Conservation (phyloP, 1,140 invertebrate species). For the Sesamia nonagrioides region DNA sequence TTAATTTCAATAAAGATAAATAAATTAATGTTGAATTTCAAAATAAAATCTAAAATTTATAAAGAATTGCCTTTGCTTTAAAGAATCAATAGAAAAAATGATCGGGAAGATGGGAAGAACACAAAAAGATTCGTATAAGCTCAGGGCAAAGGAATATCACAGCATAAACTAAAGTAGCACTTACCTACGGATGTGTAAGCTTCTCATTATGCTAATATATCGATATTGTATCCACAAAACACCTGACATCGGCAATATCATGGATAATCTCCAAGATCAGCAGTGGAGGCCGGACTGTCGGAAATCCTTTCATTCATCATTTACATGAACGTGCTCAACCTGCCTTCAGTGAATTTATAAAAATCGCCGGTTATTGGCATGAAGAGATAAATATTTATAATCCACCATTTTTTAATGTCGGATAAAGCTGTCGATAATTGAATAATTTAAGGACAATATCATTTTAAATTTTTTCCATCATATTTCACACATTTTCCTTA, state of each 20-base stretch:
- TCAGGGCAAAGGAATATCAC: neutral
- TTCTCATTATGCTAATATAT: constrained; percentile 4
- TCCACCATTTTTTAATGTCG: neutral
- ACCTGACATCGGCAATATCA: constrained; percentile 29
- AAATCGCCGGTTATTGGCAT: neutral
- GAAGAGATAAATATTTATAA: constrained; percentile 15
- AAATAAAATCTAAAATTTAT: neutral
- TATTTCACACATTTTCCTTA: neutral
- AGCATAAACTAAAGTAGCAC: too few relatives aligned
- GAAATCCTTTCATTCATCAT: constrained; percentile 17
- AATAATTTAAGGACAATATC: neutral
- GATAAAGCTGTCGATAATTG: neutral
- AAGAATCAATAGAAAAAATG: neutral
- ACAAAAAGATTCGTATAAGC: neutral
- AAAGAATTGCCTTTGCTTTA: neutral
- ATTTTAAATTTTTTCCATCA: too few relatives aligned
- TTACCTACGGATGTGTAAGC: neutral
- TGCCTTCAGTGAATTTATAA: constrained; percentile 19
- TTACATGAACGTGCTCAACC: constrained; percentile 22
- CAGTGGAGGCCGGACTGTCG: constrained; percentile 2
- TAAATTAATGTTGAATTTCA: neutral
- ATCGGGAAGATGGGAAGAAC: too few relatives aligned
- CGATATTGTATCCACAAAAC: neutral
- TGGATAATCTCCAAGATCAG: constrained; percentile 31
- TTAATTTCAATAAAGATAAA: neutral